Evolutionary conservation across 2,113 vertebrate species (phyloP).

Genomic region (Zosterops japonicus): DNA sequence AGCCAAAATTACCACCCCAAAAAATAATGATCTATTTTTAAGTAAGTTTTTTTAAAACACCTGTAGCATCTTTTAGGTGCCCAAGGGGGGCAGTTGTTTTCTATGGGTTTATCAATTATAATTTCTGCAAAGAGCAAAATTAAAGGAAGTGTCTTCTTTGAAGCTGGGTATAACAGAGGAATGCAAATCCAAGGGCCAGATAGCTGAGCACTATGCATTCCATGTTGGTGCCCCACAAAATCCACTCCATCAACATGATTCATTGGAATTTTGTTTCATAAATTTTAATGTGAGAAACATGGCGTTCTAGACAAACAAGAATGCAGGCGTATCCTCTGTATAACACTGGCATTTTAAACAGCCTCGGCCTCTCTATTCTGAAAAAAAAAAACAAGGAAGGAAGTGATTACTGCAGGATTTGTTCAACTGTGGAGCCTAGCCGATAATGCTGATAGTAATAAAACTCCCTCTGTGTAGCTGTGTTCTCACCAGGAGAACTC

Average conservation of each 20-base stretch:
- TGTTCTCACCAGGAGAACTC: slow-evolving; percentile 22
- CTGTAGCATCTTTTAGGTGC: not conserved
- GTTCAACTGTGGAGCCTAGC: not conserved
- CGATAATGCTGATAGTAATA: slow-evolving; percentile 2
- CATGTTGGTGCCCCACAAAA: slow-evolving; percentile 2
- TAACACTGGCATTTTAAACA: slow-evolving; percentile 36
- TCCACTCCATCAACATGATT: not conserved
- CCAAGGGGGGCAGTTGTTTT: not conserved
- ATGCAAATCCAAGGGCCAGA: not conserved
- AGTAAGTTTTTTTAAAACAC: not conserved
- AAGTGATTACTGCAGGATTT: slow-evolving; percentile 41
- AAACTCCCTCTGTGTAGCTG: not conserved
- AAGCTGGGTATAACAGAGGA: not conserved
- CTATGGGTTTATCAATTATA: not conserved
- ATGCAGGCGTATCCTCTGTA: slow-evolving; percentile 21
- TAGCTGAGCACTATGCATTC: not conserved
- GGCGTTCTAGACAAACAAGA: slow-evolving; percentile 58
- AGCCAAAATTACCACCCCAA: not conserved
- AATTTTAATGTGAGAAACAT: slow-evolving; percentile 61
- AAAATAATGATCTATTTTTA: not conserved
- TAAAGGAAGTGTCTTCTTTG: not conserved
- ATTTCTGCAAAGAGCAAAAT: not conserved
- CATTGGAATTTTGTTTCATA: slow-evolving; percentile 43
- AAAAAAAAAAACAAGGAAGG: slow-evolving; percentile 47
- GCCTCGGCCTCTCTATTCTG: not conserved